Conservation (phyloP, 2,888 invertebrate genomes). For the Metopia argyrocephala region DNA sequence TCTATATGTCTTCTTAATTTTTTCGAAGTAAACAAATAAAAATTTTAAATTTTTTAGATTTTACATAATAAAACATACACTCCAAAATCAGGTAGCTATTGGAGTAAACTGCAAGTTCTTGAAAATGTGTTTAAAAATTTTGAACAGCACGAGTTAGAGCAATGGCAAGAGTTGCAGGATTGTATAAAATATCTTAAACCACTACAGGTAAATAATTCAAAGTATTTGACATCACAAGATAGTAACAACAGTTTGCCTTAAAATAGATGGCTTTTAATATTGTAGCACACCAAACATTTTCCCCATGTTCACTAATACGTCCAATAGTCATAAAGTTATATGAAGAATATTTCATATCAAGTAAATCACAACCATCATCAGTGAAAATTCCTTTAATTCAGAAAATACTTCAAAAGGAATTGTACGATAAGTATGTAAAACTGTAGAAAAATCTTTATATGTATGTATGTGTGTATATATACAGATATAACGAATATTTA, state of each 20-base stretch:
- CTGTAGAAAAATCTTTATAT: not conserved
- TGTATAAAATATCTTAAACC: slow-evolving; percentile 68
- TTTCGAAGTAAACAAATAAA: not conserved
- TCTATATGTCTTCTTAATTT: not conserved
- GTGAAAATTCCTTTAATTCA: slow-evolving; percentile 57
- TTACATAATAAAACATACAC: slow-evolving; percentile 43
- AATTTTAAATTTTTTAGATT: not conserved
- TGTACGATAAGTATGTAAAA: slow-evolving; percentile 65
- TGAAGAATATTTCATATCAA: slow-evolving; percentile 68
- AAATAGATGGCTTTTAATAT: slow-evolving; percentile 69
- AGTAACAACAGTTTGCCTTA: not conserved
- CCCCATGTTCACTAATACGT: slow-evolving; percentile 69
- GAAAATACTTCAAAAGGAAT: slow-evolving; percentile 65
- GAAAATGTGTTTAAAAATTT: slow-evolving; percentile 67
- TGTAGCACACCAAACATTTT: slow-evolving; percentile 68
- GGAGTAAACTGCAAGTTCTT: slow-evolving; percentile 68
- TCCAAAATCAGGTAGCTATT: slow-evolving; percentile 63
- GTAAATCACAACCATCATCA: slow-evolving; percentile 30
- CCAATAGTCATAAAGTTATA: slow-evolving; percentile 70
- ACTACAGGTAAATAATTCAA: slow-evolving; percentile 66
- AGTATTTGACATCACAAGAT: not conserved
- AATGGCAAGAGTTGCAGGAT: slow-evolving; percentile 62
- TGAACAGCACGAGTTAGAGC: slow-evolving; percentile 49
- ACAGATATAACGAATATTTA: slow-evolving; percentile 38
- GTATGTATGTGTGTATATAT: not conserved